phyloP scores from a whole-genome alignment of 2,888 invertebrate genomes.

The Elegia similella region DNA sequence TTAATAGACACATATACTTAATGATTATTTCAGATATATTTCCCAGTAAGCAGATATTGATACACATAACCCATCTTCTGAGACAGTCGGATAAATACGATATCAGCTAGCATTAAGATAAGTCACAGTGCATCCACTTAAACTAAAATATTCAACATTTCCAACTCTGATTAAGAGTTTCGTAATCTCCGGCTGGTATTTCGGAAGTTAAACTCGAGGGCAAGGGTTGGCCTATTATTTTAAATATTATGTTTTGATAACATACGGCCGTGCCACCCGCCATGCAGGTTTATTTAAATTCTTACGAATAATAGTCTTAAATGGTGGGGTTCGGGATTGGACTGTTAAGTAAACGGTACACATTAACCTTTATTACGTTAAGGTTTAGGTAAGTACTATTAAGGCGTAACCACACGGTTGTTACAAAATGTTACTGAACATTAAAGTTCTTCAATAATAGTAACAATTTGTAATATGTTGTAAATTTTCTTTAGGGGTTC shows the following conservation, averaged over 20 bases:
- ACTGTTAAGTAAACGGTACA: not conserved
- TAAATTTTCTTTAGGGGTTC: too few relatives aligned
- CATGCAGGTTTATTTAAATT: not conserved
- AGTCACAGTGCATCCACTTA: not conserved
- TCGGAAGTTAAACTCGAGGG: conserved; percentile 8
- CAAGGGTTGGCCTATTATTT: conserved; percentile 13
- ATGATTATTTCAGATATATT: too few relatives aligned
- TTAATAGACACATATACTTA: too few relatives aligned
- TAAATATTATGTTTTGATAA: conserved; percentile 2
- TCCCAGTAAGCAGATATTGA: too few relatives aligned
- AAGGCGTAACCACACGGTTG: too few relatives aligned
- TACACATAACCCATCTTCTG: too few relatives aligned
- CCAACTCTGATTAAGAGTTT: not conserved
- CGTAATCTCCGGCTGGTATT: conserved; percentile 2
- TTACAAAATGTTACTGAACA: too few relatives aligned
- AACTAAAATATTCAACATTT: conserved; percentile 4
- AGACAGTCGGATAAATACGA: too few relatives aligned
- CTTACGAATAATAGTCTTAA: not conserved
- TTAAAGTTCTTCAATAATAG: too few relatives aligned
- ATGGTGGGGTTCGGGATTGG: not conserved
- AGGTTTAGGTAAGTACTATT: not conserved
- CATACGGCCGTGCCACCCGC: conserved; percentile 1
- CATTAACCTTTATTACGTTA: not conserved
- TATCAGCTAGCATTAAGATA: not conserved
- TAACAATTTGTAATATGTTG: too few relatives aligned